A percentile compares a stretch with the other conserved stretches of the same genome.
Conservation (phyloP, 2,113 vertebrate species). For the Chaetodon trifascialis region DNA sequence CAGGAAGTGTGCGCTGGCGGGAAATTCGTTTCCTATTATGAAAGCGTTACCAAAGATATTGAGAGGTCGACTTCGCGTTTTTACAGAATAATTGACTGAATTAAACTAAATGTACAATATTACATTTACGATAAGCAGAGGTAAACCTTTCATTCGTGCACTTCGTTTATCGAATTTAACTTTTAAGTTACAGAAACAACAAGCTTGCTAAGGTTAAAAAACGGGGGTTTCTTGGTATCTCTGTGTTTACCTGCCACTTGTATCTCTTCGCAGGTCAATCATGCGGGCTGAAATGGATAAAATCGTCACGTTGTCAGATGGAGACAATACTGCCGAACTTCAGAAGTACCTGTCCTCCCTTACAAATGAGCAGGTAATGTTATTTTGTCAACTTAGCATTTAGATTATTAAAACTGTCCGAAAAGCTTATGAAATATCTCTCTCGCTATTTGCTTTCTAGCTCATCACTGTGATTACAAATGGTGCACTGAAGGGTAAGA, state of each 20-base stretch:
- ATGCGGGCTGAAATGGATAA: slow-evolving; percentile 76
- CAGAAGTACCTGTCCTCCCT: slow-evolving; percentile 78
- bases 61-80: background rate
- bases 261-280: background rate
- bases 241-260: background rate
- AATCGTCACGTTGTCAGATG: slow-evolving; percentile 76
- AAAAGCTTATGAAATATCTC: background rate
- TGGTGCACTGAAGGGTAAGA: slow-evolving; percentile 88
- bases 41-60: background rate
- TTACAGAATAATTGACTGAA: fast-evolving
- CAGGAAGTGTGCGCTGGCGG: slow-evolving; percentile 68
- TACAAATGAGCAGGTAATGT: slow-evolving; percentile 75
- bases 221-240: background rate
- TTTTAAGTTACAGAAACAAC: background rate
- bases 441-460: slow-evolving; percentile 69
- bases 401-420: too few relatives aligned
- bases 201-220: background rate
- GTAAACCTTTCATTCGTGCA: background rate
- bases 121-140: background rate
- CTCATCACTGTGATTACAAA: slow-evolving; percentile 84
- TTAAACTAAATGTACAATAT: background rate
- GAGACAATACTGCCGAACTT: slow-evolving; percentile 71
- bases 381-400: background rate
- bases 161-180: background rate
- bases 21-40: slow-evolving; percentile 49